Base-by-base conservation (phyloP, 2,797 vertebrate species). In the Thaleichthys pacificus region DNA sequence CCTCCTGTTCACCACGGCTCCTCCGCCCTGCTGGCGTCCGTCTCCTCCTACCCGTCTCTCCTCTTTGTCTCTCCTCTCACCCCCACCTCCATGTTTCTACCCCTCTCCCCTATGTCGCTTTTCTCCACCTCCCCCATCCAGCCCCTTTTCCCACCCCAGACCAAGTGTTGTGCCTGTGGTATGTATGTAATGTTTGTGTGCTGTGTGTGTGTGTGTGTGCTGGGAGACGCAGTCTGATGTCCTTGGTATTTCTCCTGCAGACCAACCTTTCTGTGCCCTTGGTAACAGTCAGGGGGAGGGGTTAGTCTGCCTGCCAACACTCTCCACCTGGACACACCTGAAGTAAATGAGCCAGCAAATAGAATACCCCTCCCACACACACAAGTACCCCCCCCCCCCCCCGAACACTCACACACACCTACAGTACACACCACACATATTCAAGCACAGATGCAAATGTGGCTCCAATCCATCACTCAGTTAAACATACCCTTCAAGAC, bases 261-360 rank as follows among this genome's bases (percentile, higher is more conserved):
- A 35, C 30, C n/a, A 30, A 32, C 61, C 61, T 63, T 35, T 66
- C 38, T 12, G 35, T 47, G 38, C 14, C 8, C 19, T 22, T 22
- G 64, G 9, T n/a, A 42, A 47, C 35, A 66, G 64, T 15, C 2
- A 17, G 38, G 64, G 35, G 38, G 38, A 22, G 64, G 35, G 5
- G 30, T 38, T 12, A 12, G 8, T 24, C 64, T 24, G 64, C 12
- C 8, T 47, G 35, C 35, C 35, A 32, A 62, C 38, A 24, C 64
- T 15, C 64, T 24, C 38, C 35, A 66, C 35, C 35, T 42, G 64
- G 35, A 21, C 38, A 47, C 35, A 66, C n/a, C 64, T 66, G 35
- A 38, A 38, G 35, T 66, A 21, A 66, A 66, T 66, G 64, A 66
- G 35, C 35, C 64, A 49, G 64, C 21, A 66, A 66, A 66, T 66